These are phyloP conservation scores for Phrynocephalus versicolor DNA, from an alignment of 2,113 vertebrate species.

Conservation along the genomic window DNA sequence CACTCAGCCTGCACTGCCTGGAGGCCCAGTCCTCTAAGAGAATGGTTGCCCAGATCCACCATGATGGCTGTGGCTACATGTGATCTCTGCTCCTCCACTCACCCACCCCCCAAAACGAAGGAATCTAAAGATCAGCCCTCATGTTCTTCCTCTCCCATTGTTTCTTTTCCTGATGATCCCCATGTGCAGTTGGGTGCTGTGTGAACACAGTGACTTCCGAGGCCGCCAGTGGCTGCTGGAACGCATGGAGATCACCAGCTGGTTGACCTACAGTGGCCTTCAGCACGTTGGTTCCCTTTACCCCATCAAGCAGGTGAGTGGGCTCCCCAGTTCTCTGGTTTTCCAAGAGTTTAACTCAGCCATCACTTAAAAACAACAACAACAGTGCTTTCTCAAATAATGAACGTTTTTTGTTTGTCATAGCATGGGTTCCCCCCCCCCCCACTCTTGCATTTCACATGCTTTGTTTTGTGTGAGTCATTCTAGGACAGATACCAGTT, in stretches of 20 bases:
- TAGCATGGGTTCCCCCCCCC: no score
- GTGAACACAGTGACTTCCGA: constrained; percentile 90
- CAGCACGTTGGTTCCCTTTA: constrained; percentile 88
- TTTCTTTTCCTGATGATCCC: neutral
- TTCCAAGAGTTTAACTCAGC: no score
- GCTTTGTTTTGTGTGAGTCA: no score
- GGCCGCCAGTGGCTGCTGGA: constrained; percentile 92
- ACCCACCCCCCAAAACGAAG: neutral
- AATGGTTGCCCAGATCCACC: neutral
- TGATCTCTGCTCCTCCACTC: fast-evolving
- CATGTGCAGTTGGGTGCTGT: constrained; percentile 90
- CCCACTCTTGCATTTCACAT: no score
- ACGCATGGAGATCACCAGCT: constrained; percentile 89
- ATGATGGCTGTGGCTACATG: no score
- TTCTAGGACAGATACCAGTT: no score
- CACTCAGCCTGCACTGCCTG: neutral
- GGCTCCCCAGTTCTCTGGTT: neutral
- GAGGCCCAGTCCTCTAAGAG: neutral
- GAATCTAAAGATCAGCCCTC: neutral
- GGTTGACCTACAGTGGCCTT: constrained; percentile 89
- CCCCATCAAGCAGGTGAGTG: constrained; percentile 85
- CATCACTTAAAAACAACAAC: no score
- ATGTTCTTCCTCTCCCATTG: neutral
- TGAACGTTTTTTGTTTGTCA: no score
- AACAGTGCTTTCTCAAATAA: no score